phyloP scores from a whole-genome alignment of 2,797 vertebrate species.

The Mionectes olivaceus region DNA sequence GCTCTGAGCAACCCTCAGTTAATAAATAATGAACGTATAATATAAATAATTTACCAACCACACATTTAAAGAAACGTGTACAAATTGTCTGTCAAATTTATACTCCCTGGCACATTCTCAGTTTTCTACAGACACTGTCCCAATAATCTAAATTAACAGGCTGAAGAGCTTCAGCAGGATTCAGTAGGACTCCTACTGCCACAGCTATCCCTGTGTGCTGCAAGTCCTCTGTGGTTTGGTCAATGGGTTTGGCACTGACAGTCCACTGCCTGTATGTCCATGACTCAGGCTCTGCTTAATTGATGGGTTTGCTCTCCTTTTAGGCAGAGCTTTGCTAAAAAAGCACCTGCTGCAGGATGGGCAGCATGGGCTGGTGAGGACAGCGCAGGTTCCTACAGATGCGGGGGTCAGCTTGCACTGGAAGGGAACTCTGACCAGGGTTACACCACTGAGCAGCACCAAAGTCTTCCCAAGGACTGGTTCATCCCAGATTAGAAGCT shows the following conservation, averaged over 20 bases:
- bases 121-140: neutral
- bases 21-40: neutral
- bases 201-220: neutral
- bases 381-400: neutral
- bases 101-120: neutral
- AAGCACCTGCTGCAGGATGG: neutral
- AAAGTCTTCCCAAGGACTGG: neutral
- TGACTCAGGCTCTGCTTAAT: neutral
- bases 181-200: neutral
- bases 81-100: neutral
- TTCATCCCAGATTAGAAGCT: neutral
- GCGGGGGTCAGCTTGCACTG: neutral
- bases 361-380: neutral
- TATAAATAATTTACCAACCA: neutral
- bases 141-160: neutral
- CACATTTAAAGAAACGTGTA: neutral
- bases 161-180: neutral
- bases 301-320: neutral
- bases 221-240: neutral
- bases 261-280: neutral
- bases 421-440: neutral
- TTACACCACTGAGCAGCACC: neutral
- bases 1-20: neutral
- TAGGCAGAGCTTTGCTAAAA: neutral
- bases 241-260: neutral